These are phyloP conservation scores for Mercenaria mercenaria DNA, from an alignment of 1,140 invertebrate genomes.

Conservation along the genomic window DNA sequence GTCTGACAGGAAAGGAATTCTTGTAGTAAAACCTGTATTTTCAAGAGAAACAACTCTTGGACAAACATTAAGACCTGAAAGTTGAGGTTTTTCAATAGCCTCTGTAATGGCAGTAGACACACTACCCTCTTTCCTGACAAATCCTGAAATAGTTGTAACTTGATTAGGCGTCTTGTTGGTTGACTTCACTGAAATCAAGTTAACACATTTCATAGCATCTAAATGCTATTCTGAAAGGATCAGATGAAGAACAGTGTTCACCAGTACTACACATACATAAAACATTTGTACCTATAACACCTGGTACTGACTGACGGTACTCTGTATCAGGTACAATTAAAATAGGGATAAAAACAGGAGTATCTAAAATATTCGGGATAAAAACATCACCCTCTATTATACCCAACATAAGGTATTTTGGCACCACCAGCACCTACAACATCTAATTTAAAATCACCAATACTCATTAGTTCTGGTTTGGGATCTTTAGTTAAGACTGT, in stretches of 20 bases:
- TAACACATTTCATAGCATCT: not conserved
- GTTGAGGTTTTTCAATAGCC: not conserved
- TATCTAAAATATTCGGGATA: not conserved
- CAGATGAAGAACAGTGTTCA: not conserved
- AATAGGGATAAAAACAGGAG: not conserved
- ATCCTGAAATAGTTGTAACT: not conserved
- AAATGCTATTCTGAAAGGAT: not conserved
- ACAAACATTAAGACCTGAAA: constrained; percentile 11
- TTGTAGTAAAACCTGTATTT: not conserved
- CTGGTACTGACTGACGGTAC: constrained; percentile 2
- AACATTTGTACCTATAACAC: constrained; percentile 25
- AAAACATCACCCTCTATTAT: not conserved
- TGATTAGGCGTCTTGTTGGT: not conserved
- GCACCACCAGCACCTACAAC: not conserved
- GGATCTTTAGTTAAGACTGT: not conserved
- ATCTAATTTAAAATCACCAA: constrained; percentile 1
- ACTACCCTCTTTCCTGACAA: not conserved
- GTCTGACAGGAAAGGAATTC: constrained; percentile 20
- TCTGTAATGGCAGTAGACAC: constrained; percentile 22
- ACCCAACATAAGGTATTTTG: not conserved
- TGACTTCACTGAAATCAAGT: constrained; percentile 8
- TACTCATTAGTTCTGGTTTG: not conserved
- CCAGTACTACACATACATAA: not conserved
- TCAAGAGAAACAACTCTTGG: constrained; percentile 5
- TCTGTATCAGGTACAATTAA: constrained; percentile 36